Evolutionary conservation across 2,888 invertebrate species (phyloP).

Genomic region (Tyria jacobaeae): DNA sequence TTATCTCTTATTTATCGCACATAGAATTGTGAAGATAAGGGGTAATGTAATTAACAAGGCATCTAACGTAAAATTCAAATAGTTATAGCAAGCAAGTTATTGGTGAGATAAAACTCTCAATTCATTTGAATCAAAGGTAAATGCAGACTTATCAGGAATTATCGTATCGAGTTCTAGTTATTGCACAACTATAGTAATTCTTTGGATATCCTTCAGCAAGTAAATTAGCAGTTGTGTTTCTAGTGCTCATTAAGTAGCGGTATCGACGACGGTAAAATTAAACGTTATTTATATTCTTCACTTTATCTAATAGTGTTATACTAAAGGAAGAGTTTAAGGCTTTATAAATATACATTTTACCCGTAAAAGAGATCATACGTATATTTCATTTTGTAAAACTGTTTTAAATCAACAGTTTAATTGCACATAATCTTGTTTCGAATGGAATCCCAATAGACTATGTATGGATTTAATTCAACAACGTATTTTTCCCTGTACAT

Average conservation of each 20-base stretch:
- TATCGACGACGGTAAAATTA: conserved; percentile 12
- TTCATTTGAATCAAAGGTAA: conserved; percentile 23
- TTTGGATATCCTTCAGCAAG: conserved; percentile 32
- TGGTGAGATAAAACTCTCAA: conserved; percentile 16
- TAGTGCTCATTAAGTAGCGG: conserved; percentile 21
- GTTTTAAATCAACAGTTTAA: conserved; percentile 41
- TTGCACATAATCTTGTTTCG: conserved; percentile 44
- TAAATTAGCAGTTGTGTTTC: conserved; percentile 21
- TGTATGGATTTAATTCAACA: conserved; percentile 39
- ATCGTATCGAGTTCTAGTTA: conserved; percentile 21
- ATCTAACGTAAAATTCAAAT: not conserved
- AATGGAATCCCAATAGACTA: conserved; percentile 36
- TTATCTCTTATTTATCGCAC: conserved; percentile 31
- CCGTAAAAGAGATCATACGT: not conserved
- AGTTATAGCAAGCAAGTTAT: not conserved
- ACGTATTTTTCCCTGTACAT: conserved; percentile 37
- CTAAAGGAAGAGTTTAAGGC: not conserved
- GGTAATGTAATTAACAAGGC: conserved; percentile 11
- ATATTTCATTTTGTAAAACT: conserved; percentile 33
- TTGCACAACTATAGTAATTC: conserved; percentile 22
- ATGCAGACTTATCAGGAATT: conserved; percentile 23
- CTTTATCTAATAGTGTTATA: not conserved
- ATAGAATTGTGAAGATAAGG: conserved; percentile 9
- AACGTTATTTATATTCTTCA: conserved; percentile 1
- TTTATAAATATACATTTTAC: not conserved